Evolutionary conservation across 2,888 invertebrate species (phyloP), one percentile per base, ranked within the genome.

Genomic region (Thereva nobilitata): DNA sequence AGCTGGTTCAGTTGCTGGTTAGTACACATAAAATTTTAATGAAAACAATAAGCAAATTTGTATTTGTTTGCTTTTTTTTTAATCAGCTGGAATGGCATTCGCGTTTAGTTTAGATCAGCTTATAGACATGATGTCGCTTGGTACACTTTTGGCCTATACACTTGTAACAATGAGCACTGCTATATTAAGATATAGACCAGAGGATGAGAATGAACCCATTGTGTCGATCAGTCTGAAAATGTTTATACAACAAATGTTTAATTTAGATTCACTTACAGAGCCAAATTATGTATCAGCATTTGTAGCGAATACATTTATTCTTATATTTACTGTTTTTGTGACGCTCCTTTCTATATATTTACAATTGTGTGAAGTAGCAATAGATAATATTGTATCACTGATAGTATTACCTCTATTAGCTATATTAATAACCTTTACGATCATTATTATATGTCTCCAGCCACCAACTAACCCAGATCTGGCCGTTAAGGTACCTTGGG

Each of bases 91-190:
- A 4, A 92, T 96, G 90, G 92, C 95, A 0, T 84, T 92, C 0
- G 77, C 95, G n/a, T 94, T 97, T 79, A 90, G 96, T 81, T 82
- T 96, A 68, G 87, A 92, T 70, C 94, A 95, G 76, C 82, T 97
- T 66, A 95, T 97, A 69, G 94, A 96, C 75, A 95, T 97, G 90
- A 94, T 97, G 93, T 95, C 95, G 6, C 96, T 97, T 73, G 93
- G 93, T 8, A 94, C 94, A 0, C 83, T 95, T 1, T 83, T 94
- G 61, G 95, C 95, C 0, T 96, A 96, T 78, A 92, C 94, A 2
- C 93, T 96, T 71, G 96, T 97, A 1, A 93, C 95, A 1, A 87
- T 93, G 67, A 92, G 93, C 73, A 93, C 96, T 2, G 84, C 96
- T 5, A 87, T 96, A 64, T 84, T 96, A 42, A 89, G 95, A 85